A percentile compares a stretch with the other conserved stretches of the same genome.
Conservation (phyloP, 2,888 invertebrate genomes). For the Cepaea hortensis region DNA sequence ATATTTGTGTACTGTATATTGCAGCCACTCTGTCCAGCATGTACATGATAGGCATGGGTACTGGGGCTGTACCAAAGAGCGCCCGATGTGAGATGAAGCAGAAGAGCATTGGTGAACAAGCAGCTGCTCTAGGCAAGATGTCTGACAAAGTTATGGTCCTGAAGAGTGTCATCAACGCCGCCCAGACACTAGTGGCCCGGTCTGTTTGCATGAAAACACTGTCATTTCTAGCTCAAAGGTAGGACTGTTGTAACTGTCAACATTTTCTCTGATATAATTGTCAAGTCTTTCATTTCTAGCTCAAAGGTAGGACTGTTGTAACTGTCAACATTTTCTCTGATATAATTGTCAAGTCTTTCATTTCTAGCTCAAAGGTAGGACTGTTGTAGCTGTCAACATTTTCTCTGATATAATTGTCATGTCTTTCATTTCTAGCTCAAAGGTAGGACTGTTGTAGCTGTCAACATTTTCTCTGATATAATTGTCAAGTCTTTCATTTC, state of each 20-base stretch:
- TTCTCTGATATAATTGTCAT: neutral
- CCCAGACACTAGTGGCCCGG: slow-evolving; percentile 80
- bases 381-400: neutral
- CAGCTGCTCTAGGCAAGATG: slow-evolving; percentile 77
- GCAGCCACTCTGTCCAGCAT: slow-evolving; percentile 38
- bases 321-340: neutral
- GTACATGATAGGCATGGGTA: slow-evolving; percentile 42
- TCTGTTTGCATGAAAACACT: slow-evolving; percentile 80
- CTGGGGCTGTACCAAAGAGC: slow-evolving; percentile 56
- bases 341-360: neutral
- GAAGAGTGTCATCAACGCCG: slow-evolving; percentile 78
- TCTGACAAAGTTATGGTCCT: slow-evolving; percentile 78
- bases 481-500: neutral
- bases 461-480: neutral
- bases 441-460: neutral
- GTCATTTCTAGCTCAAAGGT: slow-evolving; percentile 78
- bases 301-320: neutral
- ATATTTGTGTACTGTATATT: neutral
- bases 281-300: neutral
- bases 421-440: neutral
- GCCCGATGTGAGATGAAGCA: slow-evolving; percentile 55
- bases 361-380: neutral
- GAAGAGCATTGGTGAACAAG: slow-evolving; percentile 79
- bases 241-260: neutral
- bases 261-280: neutral